Evolutionary conservation across 2,797 vertebrate species (phyloP), one percentile per base, ranked within the genome.

Genomic region (Psittacula echo): DNA sequence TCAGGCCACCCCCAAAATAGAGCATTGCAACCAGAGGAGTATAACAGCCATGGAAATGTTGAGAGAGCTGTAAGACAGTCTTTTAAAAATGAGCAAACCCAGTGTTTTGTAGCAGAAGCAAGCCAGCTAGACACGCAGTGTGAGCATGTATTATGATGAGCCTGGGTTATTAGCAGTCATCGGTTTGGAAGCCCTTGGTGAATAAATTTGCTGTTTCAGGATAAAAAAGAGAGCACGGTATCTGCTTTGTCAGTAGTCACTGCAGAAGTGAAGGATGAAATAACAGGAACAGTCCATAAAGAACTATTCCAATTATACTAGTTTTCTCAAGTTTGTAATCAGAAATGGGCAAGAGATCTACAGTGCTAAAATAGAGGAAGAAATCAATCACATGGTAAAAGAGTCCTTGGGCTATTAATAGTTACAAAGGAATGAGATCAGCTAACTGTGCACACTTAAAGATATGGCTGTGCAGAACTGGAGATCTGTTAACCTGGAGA

Each of bases 121-220:
- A 92, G 68, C 22, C 47, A 82, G 41, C 67, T 86, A 77, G 79
- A 54, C 81, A 65, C 13, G 78, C 90, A 90, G 48, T 0, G 6
- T 87, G 51, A 93, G 84, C 92, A 80, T 32, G 64, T 90, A 78
- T 89, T 86, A 70, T 76, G 72, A 71, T 93, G 86, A 95, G 88
- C 77, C 65, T 93, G 53, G 41, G 81, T 90, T 96, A 93, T 95
- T 92, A 94, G 84, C 78, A 93, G 77, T 70, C 86, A 90, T 80
- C 1, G 22, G 56, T 79, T 89, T 87, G 19, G 81, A 95, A 95
- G 78, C 56, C 41, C 41, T 87, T 10, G 3, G 88, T 93, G 90
- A 95, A 95, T 89, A 93, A 95, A 94, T 94, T 61, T 85, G 74
- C 90, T 95, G 92, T 90, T 94, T 92, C 93, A 92, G 92, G 88